Conservation (phyloP, 1,140 invertebrate species). For the Lysiphlebus fabarum region DNA sequence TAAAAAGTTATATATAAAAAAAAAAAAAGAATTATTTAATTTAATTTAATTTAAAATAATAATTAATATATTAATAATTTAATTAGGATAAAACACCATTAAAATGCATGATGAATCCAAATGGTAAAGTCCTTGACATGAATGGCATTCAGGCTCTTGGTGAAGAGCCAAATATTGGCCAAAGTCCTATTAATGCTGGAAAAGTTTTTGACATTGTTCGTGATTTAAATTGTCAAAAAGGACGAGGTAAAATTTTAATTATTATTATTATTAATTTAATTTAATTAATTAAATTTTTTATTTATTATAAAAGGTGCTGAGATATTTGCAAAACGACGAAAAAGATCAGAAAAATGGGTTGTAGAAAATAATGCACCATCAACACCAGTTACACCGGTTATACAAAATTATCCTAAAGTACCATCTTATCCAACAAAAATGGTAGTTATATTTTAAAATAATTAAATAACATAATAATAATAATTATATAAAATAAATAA, state of each 20-base stretch:
- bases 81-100: slow-evolving; percentile 62
- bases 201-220: slow-evolving; percentile 68
- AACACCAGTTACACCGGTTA: slow-evolving; percentile 31
- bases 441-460: no score
- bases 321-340: slow-evolving; percentile 82
- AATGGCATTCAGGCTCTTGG: slow-evolving; percentile 63
- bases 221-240: slow-evolving; percentile 72
- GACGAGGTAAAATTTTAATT: slow-evolving; percentile 61
- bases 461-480: no score
- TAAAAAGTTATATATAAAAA: no score
- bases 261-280: background rate
- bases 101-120: slow-evolving; percentile 77
- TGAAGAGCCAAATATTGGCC: slow-evolving; percentile 67
- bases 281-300: background rate
- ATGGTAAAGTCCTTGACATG: slow-evolving; percentile 70
- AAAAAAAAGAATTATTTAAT: no score
- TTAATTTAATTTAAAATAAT: background rate
- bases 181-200: slow-evolving; percentile 50
- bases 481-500: no score
- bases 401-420: slow-evolving; percentile 28
- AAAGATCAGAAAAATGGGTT: slow-evolving; percentile 82
- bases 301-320: slow-evolving; percentile 64
- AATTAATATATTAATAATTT: background rate
- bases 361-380: slow-evolving; percentile 67
- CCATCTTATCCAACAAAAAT: slow-evolving; percentile 36